These are phyloP conservation scores for Alauda arvensis DNA, from an alignment of 2,797 vertebrate species.

Conservation along the genomic window DNA sequence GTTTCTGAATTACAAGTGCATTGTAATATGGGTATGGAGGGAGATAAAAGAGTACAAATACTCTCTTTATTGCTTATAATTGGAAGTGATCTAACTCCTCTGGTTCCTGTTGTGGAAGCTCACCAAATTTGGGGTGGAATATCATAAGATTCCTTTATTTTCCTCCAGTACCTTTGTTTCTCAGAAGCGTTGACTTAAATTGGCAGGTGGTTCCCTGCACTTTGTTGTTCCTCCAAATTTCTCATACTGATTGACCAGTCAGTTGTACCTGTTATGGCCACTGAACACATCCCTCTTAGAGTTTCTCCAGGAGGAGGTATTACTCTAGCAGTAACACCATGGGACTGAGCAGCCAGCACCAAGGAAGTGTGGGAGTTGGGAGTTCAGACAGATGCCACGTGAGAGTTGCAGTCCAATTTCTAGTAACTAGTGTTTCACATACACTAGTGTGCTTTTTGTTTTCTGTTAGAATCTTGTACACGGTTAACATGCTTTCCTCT, in stretches of 20 bases:
- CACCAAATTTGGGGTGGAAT: neutral
- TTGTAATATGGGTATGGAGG: neutral
- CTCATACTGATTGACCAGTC: neutral
- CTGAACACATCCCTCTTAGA: neutral
- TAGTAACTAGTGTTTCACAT: neutral
- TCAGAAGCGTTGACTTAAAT: neutral
- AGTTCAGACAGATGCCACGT: neutral
- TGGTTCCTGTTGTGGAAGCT: neutral
- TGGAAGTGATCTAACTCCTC: neutral
- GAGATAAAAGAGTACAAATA: neutral
- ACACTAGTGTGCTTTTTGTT: neutral
- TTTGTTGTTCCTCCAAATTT: neutral
- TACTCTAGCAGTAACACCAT: neutral
- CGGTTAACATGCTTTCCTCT: neutral
- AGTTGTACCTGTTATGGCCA: neutral
- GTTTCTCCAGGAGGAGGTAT: neutral
- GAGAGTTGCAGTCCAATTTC: neutral
- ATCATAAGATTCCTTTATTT: neutral
- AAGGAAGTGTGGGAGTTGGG: neutral
- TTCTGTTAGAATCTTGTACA: neutral
- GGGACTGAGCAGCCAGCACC: neutral
- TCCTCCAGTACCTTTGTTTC: neutral
- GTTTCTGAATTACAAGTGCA: neutral
- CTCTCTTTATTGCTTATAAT: neutral
- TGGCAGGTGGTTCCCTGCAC: neutral